phyloP scores from a whole-genome alignment of 2,888 invertebrate genomes.

The Junonia oenone region DNA sequence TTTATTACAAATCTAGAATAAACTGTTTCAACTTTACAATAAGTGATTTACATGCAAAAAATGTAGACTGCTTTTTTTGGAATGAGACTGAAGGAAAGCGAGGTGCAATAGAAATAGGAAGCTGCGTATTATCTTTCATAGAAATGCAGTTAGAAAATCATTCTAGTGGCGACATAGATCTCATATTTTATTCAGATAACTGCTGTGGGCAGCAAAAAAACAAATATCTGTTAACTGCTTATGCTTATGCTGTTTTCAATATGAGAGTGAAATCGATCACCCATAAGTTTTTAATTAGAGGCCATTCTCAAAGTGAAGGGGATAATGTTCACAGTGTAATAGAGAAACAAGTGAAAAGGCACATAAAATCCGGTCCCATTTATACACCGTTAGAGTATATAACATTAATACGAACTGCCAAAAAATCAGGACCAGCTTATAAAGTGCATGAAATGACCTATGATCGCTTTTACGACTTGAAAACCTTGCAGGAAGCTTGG shows the following conservation, averaged over 20 bases:
- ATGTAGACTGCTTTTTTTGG: constrained; percentile 28
- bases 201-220: neutral
- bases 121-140: constrained; percentile 19
- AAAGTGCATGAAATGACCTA: neutral
- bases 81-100: constrained; percentile 28
- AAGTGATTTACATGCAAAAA: constrained; percentile 22
- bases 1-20: constrained; percentile 29
- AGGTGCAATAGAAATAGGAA: constrained; percentile 28
- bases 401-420: neutral
- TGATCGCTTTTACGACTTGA: neutral
- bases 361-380: constrained; percentile 8
- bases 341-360: constrained; percentile 15
- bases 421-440: neutral
- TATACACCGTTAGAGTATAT: constrained; percentile 12
- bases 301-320: constrained; percentile 16
- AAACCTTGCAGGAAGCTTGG: neutral
- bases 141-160: neutral
- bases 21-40: constrained; percentile 19
- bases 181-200: neutral
- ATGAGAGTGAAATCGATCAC: constrained; percentile 8
- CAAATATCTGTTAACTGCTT: neutral
- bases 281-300: constrained; percentile 17
- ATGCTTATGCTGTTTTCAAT: neutral
- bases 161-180: neutral
- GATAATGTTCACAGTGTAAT: constrained; percentile 15